Evolutionary conservation across 35 echinoderm and acorn worm genomes (phyloP).

Genomic region (Acanthaster planci): DNA sequence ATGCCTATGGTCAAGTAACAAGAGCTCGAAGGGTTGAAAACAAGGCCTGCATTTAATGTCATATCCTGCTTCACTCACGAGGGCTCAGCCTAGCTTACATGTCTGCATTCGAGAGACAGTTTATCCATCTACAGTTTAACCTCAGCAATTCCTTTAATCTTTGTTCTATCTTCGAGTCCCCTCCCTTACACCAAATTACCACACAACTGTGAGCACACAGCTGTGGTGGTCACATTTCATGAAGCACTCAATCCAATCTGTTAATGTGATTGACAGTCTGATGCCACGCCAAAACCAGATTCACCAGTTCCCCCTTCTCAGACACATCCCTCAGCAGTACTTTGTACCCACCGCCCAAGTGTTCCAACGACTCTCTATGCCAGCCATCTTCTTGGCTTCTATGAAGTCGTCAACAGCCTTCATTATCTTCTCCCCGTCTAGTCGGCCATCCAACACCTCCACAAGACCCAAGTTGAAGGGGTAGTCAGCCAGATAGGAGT

Average conservation of each 20-base stretch:
- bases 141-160: too few species aligned
- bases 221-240: not conserved
- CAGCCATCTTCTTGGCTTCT: slow-evolving; percentile 36
- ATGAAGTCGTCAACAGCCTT: slow-evolving; percentile 26
- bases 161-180: too few species aligned
- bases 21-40: too few species aligned
- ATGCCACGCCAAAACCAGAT: not conserved
- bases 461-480: slow-evolving; percentile 47
- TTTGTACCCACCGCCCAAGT: slow-evolving; percentile 58
- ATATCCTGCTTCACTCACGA: too few species aligned
- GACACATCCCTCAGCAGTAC: not conserved
- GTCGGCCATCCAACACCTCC: slow-evolving; percentile 35
- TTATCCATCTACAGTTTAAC: too few species aligned
- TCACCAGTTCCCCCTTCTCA: not conserved
- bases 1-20: too few species aligned
- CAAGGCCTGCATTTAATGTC: too few species aligned
- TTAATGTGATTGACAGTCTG: not conserved
- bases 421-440: slow-evolving; percentile 14
- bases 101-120: too few species aligned
- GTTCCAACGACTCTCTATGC: slow-evolving; percentile 48
- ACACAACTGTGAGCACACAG: not conserved
- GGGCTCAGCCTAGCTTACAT: too few species aligned
- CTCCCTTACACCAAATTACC: too few species aligned
- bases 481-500: slow-evolving; percentile 37
- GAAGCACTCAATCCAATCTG: not conserved